Evolutionary conservation across 2,888 invertebrate genomes (phyloP), one percentile per base, ranked within the genome.

Genomic region (Eucera pruinosa): DNA sequence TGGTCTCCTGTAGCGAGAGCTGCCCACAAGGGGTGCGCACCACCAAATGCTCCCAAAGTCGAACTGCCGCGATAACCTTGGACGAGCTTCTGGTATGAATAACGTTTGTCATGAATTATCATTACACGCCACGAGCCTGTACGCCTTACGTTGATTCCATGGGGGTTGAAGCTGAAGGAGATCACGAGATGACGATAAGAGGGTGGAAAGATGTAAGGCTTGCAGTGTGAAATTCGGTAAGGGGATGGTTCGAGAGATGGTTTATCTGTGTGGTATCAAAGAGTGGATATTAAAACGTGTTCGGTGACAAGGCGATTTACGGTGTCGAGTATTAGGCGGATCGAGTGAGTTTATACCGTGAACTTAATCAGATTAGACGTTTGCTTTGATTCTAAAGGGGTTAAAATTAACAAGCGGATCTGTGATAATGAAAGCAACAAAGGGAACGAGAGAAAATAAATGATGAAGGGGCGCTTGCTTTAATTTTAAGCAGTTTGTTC

Each of bases 1-100:
- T 74, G 86, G 81, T 72, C 84, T 80, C 41, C 81, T 58, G 39
- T 18, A 76, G 48, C 58, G 80, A 80, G 78, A 71, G 80, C 77
- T 76, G 85, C 83, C 88, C 89, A 83, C 88, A 86, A 89, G 89
- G 90, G 90, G 87, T 88, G 88, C 84, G 85, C 84, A 87, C 83
- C 80, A 81, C 86, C 83, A 84, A 78, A 82, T 20, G 71, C 73
- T 81, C 78, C 78, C 69, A 72, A 47, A 83, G 82, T 79, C 75
- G 79, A 84, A 78, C 81, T 60, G 69, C 64, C 75, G 76, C 67
- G 84, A 83, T 83, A 87, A 85, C 86, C 85, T 81, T 65, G 70
- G 73, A 84, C 80, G 76, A 87, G 85, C 86, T 88, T 85, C 84
- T 81, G 86, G 82, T 87, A 89, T 87, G 87, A 89, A 88, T 85